Evolutionary conservation across 1,140 invertebrate genomes (phyloP).

Genomic region (Zophobas morio): DNA sequence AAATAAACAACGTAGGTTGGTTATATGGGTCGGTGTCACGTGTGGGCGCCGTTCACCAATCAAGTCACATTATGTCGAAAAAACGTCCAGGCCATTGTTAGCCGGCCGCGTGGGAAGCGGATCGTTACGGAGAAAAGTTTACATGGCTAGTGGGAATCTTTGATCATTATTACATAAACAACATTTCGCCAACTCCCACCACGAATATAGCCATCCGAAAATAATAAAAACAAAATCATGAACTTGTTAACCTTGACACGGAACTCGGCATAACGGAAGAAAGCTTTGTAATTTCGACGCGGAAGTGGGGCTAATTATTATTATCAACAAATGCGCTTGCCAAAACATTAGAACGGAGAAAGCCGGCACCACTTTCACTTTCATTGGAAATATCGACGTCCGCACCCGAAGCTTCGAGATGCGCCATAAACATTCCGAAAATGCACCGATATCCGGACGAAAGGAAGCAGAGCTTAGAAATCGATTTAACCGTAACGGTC

Average conservation of each 20-base stretch:
- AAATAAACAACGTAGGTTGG: conserved; percentile 6
- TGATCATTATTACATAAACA: conserved; percentile 28
- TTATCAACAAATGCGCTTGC: background rate
- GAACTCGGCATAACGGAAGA: conserved; percentile 6
- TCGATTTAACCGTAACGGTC: background rate
- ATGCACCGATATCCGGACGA: background rate
- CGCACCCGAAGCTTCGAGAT: conserved; percentile 1
- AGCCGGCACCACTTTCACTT: conserved; percentile 30
- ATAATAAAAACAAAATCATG: background rate
- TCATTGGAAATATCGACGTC: conserved; percentile 29
- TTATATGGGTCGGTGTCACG: conserved; percentile 7
- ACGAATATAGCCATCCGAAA: conserved; percentile 13
- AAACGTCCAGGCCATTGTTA: conserved; percentile 28
- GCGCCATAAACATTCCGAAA: conserved; percentile 8
- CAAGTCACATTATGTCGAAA: conserved; percentile 30
- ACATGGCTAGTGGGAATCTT: background rate
- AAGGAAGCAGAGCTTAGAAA: background rate
- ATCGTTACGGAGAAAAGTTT: conserved; percentile 5
- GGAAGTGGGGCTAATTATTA: conserved; percentile 17
- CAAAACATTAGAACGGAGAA: conserved; percentile 7
- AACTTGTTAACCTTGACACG: conserved; percentile 39
- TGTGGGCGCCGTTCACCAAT: conserved; percentile 19
- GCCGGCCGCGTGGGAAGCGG: background rate
- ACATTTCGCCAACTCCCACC: conserved; percentile 21
- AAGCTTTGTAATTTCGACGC: conserved; percentile 4